phyloP scores from a whole-genome alignment of 2,113 vertebrate genomes.

The Alosa alosa region DNA sequence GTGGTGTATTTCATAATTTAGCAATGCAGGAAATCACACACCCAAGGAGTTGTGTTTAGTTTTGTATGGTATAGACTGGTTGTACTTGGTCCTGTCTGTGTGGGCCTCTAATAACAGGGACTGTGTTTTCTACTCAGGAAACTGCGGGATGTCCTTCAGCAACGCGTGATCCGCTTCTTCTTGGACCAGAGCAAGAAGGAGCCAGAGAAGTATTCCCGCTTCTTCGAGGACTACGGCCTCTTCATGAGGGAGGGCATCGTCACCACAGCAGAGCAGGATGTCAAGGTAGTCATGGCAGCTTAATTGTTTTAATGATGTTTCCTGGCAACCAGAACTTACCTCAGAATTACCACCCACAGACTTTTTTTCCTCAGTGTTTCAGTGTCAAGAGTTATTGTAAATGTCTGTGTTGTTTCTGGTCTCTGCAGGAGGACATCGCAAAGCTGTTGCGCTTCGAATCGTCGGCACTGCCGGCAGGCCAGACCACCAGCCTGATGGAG shows the following conservation, averaged over 20 bases:
- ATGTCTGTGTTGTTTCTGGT: neutral
- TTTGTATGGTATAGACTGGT: no score
- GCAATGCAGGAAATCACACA: no score
- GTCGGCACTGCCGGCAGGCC: constrained; percentile 79
- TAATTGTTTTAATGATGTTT: neutral
- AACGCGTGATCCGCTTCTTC: constrained; percentile 90
- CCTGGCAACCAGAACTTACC: neutral
- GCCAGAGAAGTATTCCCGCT: constrained; percentile 87
- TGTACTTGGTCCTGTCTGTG: no score
- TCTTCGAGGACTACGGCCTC: constrained; percentile 92
- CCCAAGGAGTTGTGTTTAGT: no score
- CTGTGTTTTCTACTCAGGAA: constrained; percentile 73
- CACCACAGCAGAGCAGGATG: constrained; percentile 86
- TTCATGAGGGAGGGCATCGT: constrained; percentile 98
- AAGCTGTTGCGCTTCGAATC: constrained; percentile 91
- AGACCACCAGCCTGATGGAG: constrained; percentile 85
- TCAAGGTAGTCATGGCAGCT: constrained; percentile 76
- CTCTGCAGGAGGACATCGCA: constrained; percentile 86
- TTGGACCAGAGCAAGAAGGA: constrained; percentile 94
- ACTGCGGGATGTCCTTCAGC: constrained; percentile 87
- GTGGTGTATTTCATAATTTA: no score
- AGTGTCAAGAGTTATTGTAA: neutral
- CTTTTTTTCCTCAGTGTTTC: no score
- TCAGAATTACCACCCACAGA: no score
- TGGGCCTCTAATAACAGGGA: neutral